Conservation (phyloP, 2,113 vertebrate genomes). For the Numida meleagris region DNA sequence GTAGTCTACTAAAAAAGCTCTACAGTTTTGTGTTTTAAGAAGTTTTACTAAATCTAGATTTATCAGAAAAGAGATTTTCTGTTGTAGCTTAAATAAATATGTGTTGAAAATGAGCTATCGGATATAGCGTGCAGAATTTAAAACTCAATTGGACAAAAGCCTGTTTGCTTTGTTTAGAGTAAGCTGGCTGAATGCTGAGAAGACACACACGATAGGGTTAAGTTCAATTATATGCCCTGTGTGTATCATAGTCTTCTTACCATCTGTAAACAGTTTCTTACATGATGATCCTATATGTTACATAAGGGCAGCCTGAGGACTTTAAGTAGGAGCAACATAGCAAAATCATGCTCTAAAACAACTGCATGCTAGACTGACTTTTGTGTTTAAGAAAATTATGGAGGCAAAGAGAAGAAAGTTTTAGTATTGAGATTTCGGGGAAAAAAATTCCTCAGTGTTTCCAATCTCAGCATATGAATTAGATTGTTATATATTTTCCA, state of each 20-base stretch:
- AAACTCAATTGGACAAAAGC: not conserved
- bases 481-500: not conserved
- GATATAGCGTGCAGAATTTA: not conserved
- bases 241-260: not conserved
- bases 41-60: not conserved
- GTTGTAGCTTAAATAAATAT: not conserved
- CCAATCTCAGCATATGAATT: rapidly evolving
- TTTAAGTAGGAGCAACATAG: not conserved
- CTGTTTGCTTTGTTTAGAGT: not conserved
- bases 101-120: not conserved
- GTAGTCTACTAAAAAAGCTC: not conserved
- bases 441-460: not conserved
- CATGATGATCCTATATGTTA: not conserved
- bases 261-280: conserved; percentile 31
- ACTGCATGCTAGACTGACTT: not conserved
- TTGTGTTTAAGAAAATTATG: not conserved
- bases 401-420: not conserved
- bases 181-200: not conserved
- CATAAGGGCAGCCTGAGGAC: conserved; percentile 1
- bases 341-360: not conserved
- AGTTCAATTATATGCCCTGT: not conserved
- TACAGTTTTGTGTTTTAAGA: not conserved
- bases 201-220: conserved; percentile 6
- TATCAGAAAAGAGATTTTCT: not conserved
- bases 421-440: not conserved